phyloP scores from a whole-genome alignment of 2,888 invertebrate species.

The Agrilus mali region DNA sequence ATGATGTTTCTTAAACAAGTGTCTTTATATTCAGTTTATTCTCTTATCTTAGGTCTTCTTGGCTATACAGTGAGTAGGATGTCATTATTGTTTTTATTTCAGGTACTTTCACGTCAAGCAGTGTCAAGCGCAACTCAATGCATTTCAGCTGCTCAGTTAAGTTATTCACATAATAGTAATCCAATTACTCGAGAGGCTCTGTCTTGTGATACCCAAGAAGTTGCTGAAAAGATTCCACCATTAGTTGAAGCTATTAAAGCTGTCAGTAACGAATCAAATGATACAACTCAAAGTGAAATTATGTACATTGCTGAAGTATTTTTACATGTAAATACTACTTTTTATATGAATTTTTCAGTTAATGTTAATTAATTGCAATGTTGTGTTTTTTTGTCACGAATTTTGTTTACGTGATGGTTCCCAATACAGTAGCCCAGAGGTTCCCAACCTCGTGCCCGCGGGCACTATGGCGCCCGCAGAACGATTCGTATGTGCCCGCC shows the following conservation, averaged over 20 bases:
- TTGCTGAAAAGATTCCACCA: slow-evolving; percentile 68
- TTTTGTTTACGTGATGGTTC: no score
- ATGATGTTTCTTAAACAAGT: no score
- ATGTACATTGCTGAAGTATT: slow-evolving; percentile 77
- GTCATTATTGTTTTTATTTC: slow-evolving; percentile 25
- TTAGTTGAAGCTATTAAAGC: slow-evolving; percentile 68
- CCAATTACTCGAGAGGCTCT: slow-evolving; percentile 57
- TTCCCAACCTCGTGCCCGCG: no score
- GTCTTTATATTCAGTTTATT: no score
- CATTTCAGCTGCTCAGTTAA: slow-evolving; percentile 77
- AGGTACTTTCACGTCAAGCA: slow-evolving; percentile 72
- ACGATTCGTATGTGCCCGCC: no score
- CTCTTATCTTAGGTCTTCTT: no score
- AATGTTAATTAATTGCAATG: not conserved
- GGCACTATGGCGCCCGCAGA: no score
- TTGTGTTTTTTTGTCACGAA: no score
- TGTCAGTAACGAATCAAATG: slow-evolving; percentile 54
- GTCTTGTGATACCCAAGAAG: slow-evolving; percentile 56
- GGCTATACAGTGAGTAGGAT: not conserved
- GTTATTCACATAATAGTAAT: slow-evolving; percentile 62
- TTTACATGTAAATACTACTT: slow-evolving; percentile 46
- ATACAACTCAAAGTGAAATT: slow-evolving; percentile 64
- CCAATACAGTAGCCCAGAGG: no score
- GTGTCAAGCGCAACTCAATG: slow-evolving; percentile 85
- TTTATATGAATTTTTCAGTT: not conserved